A percentile compares a stretch with the other conserved stretches of the same genome.
Evolutionary conservation across 2,113 vertebrate species (phyloP).

Genomic region (Origma solitaria): DNA sequence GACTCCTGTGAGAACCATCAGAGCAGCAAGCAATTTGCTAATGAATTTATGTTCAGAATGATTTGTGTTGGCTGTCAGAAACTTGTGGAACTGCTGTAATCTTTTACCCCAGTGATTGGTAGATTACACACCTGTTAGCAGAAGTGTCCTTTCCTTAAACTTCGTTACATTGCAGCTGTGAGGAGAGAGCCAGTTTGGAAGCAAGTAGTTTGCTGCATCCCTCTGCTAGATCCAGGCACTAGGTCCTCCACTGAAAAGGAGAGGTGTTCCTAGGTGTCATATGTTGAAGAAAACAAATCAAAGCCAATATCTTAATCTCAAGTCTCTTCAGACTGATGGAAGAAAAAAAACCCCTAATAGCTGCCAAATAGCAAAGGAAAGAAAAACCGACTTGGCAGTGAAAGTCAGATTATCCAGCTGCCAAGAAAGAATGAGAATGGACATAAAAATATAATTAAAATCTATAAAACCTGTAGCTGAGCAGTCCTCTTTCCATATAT

Average conservation of each 20-base stretch:
- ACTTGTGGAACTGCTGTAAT: neutral
- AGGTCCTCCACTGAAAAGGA: neutral
- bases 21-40: neutral
- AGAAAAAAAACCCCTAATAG: neutral
- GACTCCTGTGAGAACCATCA: neutral
- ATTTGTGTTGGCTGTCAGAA: neutral
- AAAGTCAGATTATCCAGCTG: neutral
- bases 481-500: neutral
- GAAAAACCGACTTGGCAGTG: neutral
- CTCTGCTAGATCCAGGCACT: neutral
- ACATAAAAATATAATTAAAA: neutral
- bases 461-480: neutral
- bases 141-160: neutral
- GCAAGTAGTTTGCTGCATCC: neutral
- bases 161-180: neutral
- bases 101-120: neutral
- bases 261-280: neutral
- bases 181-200: neutral
- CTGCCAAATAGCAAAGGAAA: neutral
- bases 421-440: neutral
- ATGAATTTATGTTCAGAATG: neutral
- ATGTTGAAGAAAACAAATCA: neutral
- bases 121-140: neutral
- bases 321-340: neutral
- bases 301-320: neutral